Evolutionary conservation across 92 coral and sea anemone genomes (phyloP).

Genomic region (Parazoanthus atlanticus): DNA sequence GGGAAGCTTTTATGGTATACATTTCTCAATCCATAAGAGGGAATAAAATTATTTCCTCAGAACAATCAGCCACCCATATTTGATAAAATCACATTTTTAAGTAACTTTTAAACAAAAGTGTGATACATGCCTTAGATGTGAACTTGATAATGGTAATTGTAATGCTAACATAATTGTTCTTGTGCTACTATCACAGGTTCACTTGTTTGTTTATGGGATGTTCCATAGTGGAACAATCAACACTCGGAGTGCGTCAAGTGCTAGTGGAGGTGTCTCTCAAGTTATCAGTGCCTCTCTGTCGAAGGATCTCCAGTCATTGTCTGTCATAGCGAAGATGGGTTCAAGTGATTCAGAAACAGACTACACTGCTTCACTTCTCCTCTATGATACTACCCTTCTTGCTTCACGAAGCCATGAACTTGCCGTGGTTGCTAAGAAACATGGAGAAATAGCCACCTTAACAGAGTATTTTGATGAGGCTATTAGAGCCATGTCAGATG

Average conservation of each 20-base stretch:
- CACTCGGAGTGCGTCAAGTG: constrained; percentile 38
- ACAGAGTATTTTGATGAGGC: constrained; percentile 88
- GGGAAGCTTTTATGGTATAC: no score
- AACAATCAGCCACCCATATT: no score
- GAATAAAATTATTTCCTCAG: no score
- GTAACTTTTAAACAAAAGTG: no score
- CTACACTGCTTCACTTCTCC: constrained; percentile 45
- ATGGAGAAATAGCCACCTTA: constrained; percentile 73
- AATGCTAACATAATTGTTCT: background rate
- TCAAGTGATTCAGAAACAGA: constrained; percentile 38
- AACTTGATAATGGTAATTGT: background rate
- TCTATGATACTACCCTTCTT: constrained; percentile 74
- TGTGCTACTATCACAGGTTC: constrained; percentile 40
- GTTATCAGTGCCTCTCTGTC: constrained; percentile 72
- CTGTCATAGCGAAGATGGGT: constrained; percentile 61
- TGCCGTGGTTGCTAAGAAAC: constrained; percentile 82
- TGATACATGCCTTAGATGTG: no score
- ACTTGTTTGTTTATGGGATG: constrained; percentile 80
- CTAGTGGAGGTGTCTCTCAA: constrained; percentile 30
- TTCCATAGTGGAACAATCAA: constrained; percentile 73
- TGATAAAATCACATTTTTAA: no score
- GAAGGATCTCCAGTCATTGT: constrained; percentile 63
- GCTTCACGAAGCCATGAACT: constrained; percentile 78
- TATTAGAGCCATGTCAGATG: constrained; percentile 93
- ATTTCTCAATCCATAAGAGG: no score